phyloP scores from a whole-genome alignment of 2,797 vertebrate genomes.

The Peromyscus aztecus region DNA sequence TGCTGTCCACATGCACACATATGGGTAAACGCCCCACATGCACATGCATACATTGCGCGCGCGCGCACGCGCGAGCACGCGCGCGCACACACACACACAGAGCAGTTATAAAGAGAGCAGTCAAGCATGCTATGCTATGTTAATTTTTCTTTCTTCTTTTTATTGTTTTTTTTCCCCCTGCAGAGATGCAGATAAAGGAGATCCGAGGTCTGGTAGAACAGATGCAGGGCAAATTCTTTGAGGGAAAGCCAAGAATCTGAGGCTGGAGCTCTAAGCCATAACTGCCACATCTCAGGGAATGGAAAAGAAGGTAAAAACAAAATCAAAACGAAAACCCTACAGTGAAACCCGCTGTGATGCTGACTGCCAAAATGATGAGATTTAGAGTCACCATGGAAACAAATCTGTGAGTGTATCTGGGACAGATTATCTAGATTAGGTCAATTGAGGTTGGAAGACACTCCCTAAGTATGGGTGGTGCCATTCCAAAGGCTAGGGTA shows the following conservation, averaged over 20 bases:
- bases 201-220: background rate
- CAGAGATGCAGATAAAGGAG: constrained; percentile 19
- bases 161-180: background rate
- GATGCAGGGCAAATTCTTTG: background rate
- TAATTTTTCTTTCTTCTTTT: background rate
- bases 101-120: background rate
- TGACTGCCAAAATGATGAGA: background rate
- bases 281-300: background rate
- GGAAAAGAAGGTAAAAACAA: background rate
- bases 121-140: background rate
- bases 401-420: background rate
- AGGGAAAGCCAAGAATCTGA: background rate
- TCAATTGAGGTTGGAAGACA: background rate
- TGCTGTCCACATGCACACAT: background rate
- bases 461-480: background rate
- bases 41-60: background rate
- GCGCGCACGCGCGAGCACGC: no score
- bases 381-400: background rate
- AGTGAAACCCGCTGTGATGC: background rate
- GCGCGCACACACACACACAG: no score
- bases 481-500: background rate
- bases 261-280: background rate
- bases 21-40: no score
- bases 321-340: background rate
- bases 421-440: background rate